Base-by-base conservation (phyloP, 1,140 invertebrate species). In the Gryon sp. region DNA sequence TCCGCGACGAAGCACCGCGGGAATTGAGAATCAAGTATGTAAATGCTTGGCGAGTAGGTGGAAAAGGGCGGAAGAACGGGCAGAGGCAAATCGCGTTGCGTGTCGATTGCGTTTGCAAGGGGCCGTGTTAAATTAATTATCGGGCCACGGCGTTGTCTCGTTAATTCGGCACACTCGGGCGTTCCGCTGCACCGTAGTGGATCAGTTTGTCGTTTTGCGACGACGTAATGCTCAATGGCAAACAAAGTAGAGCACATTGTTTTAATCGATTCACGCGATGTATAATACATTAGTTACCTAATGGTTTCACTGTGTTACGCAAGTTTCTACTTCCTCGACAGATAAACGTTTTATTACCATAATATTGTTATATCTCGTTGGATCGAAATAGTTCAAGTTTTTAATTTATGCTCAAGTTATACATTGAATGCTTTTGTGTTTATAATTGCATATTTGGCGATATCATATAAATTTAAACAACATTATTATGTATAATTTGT, bases 271-370 rank as follows among this genome's bases (percentile, higher is more conserved):
- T 48, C 55, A 50, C 32, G n/a, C n/a, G 5, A 73, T 73, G 59
- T 73, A 74, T 65, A 63, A 66, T 66, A 62, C 46, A 75, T 75
- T 48, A 62, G 63, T 66, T 66, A 66, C 38, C 60, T 74, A 74
- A 74, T 74, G 38, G 62, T 53, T 57, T 57, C 24, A 59, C 28
- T 65, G 48, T 73, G 59, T 73, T 63, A 32, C 43, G 36, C 60
- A 66, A 60, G 43, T 74, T 74, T 60, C 36, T 57, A 73, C 52
- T 74, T 65, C 59, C 52, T 43, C 5, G 7, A 62, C 46, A 28
- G n/a, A 19, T 45, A 52, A 63, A 60, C 50, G 60, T 65, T 65
- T 57, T 45, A 57, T 66, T 75, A 68, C 53, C 59, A 63, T 73
- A 73, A 57, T 53, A 50, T 57, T 53, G 50, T 34, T 36, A 6